Base-by-base conservation (phyloP, 2,797 vertebrate genomes). In the Hoplostethus atlanticus region DNA sequence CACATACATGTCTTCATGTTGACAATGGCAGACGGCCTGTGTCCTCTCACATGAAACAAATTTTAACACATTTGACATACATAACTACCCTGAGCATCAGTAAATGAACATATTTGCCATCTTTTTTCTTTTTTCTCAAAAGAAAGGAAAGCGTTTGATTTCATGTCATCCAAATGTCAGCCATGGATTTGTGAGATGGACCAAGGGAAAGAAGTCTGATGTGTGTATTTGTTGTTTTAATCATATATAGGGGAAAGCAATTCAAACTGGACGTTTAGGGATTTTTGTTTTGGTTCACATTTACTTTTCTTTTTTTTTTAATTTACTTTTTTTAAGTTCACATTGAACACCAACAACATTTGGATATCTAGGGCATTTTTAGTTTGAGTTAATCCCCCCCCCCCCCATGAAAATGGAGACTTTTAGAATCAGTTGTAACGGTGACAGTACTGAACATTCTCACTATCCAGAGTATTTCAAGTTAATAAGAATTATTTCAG, bases 41-140 rank as follows among this genome's bases (percentile, higher is more conserved):
- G 16, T 64, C 66, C 62, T 52, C 67, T 74, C 53, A 56, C 17
- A 61, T 28, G 17, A 79, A 76, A 67, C 57, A 1, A 63, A 71
- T 85, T 88, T 91, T 88, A 87, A 85, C 76, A 73, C 58, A 74
- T 87, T 89, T 87, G 74, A 82, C 84, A 84, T 56, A 53, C 48
- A 63, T 63, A 63, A 65, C 62, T 61, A 60, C 55, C 71, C 64
- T 64, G 40, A 78, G 73, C 21, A 3, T 77, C 42, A 67, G 10
- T 40, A 40, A 70, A 38, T 30, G 52, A 12, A 65, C 42, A 71
- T 58, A 38, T 3, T 3, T 38, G 47, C 48, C 51, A 34, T 77
- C 46, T 3, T 63, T 21, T 57, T 80, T 81, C 8, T 51, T 12
- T 25, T 50, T 28, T 50, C 17, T 30, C 25, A 10, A 15, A 6